Base-by-base conservation (phyloP, 2,797 vertebrate genomes). In the Chelidonichthys spinosus region DNA sequence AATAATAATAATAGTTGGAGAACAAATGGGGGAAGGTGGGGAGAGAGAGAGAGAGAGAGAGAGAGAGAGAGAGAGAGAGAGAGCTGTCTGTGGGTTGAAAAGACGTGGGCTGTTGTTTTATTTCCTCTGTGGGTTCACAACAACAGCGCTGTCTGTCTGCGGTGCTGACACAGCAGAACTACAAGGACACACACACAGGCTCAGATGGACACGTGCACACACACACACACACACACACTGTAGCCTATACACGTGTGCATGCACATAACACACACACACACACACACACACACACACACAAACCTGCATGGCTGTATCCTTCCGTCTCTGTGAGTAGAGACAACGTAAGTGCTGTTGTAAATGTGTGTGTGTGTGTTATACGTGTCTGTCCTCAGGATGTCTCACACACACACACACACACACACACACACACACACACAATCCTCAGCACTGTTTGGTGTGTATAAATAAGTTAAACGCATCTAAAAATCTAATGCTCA, bases 41-140 rank as follows among this genome's bases (percentile, higher is more conserved):
- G 77, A 73, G 46, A 71, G 78, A 81, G 81, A 64, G 47, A 18
- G 14, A 46, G 50, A 60, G 50, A 74, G 65, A 53, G 55, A 60
- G 50, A 65, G 61, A 55, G 35, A 56, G 49, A 62, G 59, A 61
- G 72, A 43, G 39, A 61, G 61, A 62, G 79, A 76, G 49, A 72
- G 78, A 81, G 81, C 67, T 85, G 88, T 87, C 87, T 81, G 85
- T 76, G 74, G 85, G 87, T 76, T 89, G 87, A 80, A 79, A 84
- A 91, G 88, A 90, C 81, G 90, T 92, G 87, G 90, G 92, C 82
- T 85, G 87, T 87, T 88, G 78, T 91, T 93, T 93, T 93, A 93
- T 93, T 93, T 93, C 90, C 92, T 93, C 88, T 91, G 90, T 92
- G 92, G 85, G 56, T 90, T 82, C 85, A 90, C 85, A 91, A 91